A percentile compares a stretch with the other conserved stretches of the same genome.
These are phyloP conservation scores for Cyprinodon brontotheroides DNA, from an alignment of 2,113 vertebrate genomes.

Conservation along the genomic window DNA sequence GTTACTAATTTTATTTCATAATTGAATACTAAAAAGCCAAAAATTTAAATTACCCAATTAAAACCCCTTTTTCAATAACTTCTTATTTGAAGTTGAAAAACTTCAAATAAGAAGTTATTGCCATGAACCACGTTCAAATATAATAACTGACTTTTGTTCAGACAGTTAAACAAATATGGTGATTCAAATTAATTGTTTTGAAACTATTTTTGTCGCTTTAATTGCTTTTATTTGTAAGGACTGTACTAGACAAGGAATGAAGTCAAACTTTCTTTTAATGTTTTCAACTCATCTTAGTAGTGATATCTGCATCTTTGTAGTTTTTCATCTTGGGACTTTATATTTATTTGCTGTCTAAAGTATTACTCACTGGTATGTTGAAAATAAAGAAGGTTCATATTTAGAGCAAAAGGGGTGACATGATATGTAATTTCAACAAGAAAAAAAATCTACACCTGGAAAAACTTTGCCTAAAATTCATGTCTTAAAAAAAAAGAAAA, in stretches of 20 bases:
- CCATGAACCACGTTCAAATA: constrained; percentile 4
- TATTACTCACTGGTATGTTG: too few relatives aligned
- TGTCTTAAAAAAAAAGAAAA: too few relatives aligned
- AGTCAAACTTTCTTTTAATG: too few relatives aligned
- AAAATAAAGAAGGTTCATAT: too few relatives aligned
- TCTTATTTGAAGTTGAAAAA: neutral
- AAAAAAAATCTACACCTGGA: too few relatives aligned
- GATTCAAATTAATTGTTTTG: constrained; percentile 8
- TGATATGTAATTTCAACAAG: too few relatives aligned
- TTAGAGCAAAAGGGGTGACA: too few relatives aligned
- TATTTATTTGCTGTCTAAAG: too few relatives aligned
- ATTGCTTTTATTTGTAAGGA: constrained; percentile 20
- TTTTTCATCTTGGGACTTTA: too few relatives aligned
- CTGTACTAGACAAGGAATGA: neutral
- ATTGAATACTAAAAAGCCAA: neutral
- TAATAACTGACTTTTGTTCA: constrained; percentile 19
- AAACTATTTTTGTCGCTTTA: constrained; percentile 4
- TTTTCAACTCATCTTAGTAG: too few relatives aligned
- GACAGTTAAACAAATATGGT: constrained; percentile 19
- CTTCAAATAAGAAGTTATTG: neutral
- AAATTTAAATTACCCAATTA: neutral
- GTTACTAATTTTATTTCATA: neutral
- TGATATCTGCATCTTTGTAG: too few relatives aligned
- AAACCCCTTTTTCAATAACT: neutral
- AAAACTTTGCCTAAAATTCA: too few relatives aligned